A percentile compares a stretch with the other conserved stretches of the same genome.
Conservation (phyloP, 1,140 invertebrate species). For the Drosophila ananassae region DNA sequence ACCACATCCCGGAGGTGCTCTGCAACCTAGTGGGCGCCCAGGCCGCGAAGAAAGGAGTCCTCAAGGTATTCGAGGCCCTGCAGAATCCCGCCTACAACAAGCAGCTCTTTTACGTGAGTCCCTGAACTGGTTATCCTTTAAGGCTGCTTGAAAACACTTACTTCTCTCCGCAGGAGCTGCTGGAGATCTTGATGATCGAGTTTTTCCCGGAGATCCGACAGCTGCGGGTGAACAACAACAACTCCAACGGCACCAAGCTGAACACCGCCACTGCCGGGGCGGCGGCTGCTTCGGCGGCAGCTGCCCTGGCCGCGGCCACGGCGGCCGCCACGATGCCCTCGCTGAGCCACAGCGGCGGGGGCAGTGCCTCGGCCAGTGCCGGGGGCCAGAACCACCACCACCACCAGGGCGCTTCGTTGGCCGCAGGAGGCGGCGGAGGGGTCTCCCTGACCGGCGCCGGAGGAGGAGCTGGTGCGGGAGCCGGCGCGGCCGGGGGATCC, state of each 20-base stretch:
- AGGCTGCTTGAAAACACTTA: neutral
- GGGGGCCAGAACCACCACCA: slow-evolving; percentile 18
- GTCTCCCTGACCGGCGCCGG: neutral
- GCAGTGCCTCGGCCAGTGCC: slow-evolving; percentile 9
- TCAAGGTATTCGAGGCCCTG: slow-evolving; percentile 94
- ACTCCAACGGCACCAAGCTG: slow-evolving; percentile 53
- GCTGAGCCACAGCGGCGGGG: slow-evolving; percentile 38
- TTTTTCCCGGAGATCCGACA: slow-evolving; percentile 89
- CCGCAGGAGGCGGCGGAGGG: slow-evolving; percentile 4
- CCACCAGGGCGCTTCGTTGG: slow-evolving; percentile 11
- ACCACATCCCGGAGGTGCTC: slow-evolving; percentile 91
- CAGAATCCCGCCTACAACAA: slow-evolving; percentile 95
- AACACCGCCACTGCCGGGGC: slow-evolving; percentile 67
- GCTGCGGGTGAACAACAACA: slow-evolving; percentile 63
- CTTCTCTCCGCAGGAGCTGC: slow-evolving; percentile 87
- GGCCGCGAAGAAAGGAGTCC: slow-evolving; percentile 91
- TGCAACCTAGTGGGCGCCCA: slow-evolving; percentile 93
- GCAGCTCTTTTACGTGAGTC: slow-evolving; percentile 95
- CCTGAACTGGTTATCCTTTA: slow-evolving; percentile 12
- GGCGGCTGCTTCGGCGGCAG: slow-evolving; percentile 61
- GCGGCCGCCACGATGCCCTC: slow-evolving; percentile 53
- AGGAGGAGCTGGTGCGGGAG: neutral
- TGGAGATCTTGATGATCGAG: slow-evolving; percentile 89
- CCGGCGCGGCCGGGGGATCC: neutral
- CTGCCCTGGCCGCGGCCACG: slow-evolving; percentile 54